Conservation (phyloP, 2,113 vertebrate species). For the Brachionichthys hirsutus region DNA sequence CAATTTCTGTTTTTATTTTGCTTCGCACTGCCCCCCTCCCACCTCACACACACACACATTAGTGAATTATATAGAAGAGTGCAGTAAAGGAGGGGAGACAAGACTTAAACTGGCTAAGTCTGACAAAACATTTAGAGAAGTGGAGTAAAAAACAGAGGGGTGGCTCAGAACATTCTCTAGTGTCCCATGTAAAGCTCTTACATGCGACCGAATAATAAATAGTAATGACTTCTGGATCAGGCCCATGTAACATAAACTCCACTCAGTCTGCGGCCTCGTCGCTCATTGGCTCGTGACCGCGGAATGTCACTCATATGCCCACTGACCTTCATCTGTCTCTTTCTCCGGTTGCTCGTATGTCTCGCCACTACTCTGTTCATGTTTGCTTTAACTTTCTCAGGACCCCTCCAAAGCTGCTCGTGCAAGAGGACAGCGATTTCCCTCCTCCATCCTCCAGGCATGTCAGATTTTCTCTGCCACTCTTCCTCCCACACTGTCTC, state of each 20-base stretch:
- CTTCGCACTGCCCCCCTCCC: conserved; percentile 43
- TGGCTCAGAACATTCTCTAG: conserved; percentile 14
- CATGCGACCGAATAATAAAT: conserved; percentile 50
- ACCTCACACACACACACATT: conserved; percentile 67
- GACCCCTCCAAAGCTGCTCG: conserved; percentile 55
- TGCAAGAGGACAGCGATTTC: conserved; percentile 56
- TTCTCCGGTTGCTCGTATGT: conserved; percentile 58
- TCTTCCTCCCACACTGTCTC: conserved; percentile 61
- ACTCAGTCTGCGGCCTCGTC: conserved; percentile 42
- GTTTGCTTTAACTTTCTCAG: conserved; percentile 78
- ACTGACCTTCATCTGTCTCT: conserved; percentile 54
- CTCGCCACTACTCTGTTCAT: conserved; percentile 49
- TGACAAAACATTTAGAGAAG: conserved; percentile 13
- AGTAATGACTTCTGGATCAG: conserved; percentile 25
- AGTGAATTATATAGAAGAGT: conserved; percentile 62
- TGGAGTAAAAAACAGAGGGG: conserved; percentile 3
- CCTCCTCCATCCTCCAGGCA: conserved; percentile 22
- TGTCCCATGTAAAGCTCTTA: background rate
- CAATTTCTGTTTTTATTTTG: conserved; percentile 60
- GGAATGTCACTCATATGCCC: conserved; percentile 67
- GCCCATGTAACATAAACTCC: conserved; percentile 58
- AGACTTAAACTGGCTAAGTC: conserved; percentile 24
- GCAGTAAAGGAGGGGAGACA: conserved; percentile 31
- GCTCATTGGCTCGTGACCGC: conserved; percentile 41
- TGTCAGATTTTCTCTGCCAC: conserved; percentile 46